Conservation (phyloP, 2,888 invertebrate species). For the Exephanes ischioxanthus region DNA sequence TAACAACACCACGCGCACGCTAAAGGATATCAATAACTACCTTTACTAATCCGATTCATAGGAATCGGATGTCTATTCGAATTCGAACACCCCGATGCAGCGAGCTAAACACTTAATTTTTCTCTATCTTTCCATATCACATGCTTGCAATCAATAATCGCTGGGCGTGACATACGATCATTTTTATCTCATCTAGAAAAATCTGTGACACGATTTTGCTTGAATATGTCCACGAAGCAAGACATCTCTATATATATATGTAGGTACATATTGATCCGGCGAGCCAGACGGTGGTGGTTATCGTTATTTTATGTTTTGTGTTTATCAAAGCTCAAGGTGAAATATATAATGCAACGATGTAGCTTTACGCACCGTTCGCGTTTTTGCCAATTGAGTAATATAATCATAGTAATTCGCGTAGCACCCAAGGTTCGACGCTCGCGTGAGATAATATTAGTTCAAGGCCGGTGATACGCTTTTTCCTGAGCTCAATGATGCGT, state of each 20-base stretch:
- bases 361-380: neutral
- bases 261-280: neutral
- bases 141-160: slow-evolving; percentile 12
- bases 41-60: slow-evolving; percentile 47
- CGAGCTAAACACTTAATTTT: slow-evolving; percentile 12
- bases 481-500: slow-evolving; percentile 18
- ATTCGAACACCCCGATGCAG: neutral
- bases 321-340: slow-evolving; percentile 6
- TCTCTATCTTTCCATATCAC: slow-evolving; percentile 10
- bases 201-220: slow-evolving; percentile 8
- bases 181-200: neutral
- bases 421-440: slow-evolving; percentile 32
- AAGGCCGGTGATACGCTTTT: slow-evolving; percentile 53
- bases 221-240: neutral
- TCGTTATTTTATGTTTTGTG: slow-evolving; percentile 4
- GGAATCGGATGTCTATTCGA: neutral
- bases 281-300: neutral
- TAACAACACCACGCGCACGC: neutral
- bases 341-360: neutral
- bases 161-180: neutral
- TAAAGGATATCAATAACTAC: slow-evolving; percentile 27
- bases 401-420: slow-evolving; percentile 29
- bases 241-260: neutral
- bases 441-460: slow-evolving; percentile 44
- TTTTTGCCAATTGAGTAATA: neutral